Evolutionary conservation across 2,113 vertebrate genomes (phyloP).

Genomic region (Hippocampus barbouri): DNA sequence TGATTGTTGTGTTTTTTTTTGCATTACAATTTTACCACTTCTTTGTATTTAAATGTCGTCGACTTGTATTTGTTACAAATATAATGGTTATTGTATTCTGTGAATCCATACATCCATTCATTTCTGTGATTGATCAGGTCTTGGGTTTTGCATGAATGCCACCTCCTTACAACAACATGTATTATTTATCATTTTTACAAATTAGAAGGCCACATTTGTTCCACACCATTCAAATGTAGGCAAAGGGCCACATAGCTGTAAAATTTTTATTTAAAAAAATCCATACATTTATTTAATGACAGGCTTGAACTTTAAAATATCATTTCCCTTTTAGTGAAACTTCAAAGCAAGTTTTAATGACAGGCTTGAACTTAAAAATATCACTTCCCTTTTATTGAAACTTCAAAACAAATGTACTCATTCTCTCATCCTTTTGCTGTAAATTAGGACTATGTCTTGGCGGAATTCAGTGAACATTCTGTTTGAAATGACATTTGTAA

Average conservation of each 20-base stretch:
- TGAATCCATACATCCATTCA: neutral
- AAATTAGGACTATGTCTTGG: too few species aligned
- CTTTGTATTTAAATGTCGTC: neutral
- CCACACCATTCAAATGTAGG: too few species aligned
- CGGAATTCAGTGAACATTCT: too few species aligned
- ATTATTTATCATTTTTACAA: neutral
- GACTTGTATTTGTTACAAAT: neutral
- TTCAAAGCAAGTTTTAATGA: too few species aligned
- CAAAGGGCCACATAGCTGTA: too few species aligned
- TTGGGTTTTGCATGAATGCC: neutral
- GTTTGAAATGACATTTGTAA: too few species aligned
- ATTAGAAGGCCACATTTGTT: neutral
- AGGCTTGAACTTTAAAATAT: too few species aligned
- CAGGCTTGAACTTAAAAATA: too few species aligned
- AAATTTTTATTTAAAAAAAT: neutral
- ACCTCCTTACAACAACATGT: neutral
- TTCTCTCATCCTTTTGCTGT: too few species aligned
- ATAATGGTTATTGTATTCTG: neutral
- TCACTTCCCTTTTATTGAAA: neutral
- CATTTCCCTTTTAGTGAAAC: neutral
- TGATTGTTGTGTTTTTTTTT: neutral
- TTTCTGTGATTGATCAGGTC: neutral
- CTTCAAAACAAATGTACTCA: too few species aligned
- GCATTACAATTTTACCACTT: neutral
- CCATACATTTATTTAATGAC: neutral